Evolutionary conservation across 2,888 invertebrate species (phyloP).

Genomic region (Eretmocerus hayati): DNA sequence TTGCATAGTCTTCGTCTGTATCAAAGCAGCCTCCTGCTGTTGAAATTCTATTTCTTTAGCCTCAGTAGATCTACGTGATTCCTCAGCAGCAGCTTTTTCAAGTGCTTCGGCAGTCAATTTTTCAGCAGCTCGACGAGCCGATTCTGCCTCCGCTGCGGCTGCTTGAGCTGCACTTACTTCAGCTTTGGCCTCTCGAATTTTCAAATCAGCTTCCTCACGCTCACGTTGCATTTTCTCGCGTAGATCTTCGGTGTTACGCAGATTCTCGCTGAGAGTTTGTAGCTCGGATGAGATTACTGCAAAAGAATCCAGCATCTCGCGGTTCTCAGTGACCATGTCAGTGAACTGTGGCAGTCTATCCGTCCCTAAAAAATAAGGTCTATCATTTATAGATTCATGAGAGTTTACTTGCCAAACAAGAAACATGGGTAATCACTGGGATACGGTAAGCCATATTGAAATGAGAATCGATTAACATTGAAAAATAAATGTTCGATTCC

Average conservation of each 20-base stretch:
- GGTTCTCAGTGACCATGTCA: slow-evolving; percentile 55
- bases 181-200: slow-evolving; percentile 46
- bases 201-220: slow-evolving; percentile 48
- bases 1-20: slow-evolving; percentile 18
- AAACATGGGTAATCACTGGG: no score
- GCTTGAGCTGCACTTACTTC: slow-evolving; percentile 46
- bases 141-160: slow-evolving; percentile 46
- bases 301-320: slow-evolving; percentile 63
- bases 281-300: slow-evolving; percentile 56
- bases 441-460: no score
- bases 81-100: slow-evolving; percentile 28
- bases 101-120: slow-evolving; percentile 42
- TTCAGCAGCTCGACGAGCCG: slow-evolving; percentile 47
- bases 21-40: slow-evolving; percentile 15
- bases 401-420: no score
- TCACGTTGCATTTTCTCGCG: slow-evolving; percentile 47
- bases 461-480: no score
- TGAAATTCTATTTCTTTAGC: no score
- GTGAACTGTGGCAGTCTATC: slow-evolving; percentile 49
- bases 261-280: slow-evolving; percentile 52
- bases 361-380: slow-evolving; percentile 35
- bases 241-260: slow-evolving; percentile 51
- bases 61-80: not conserved
- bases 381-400: no score
- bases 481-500: no score